Evolutionary conservation across 2,888 invertebrate species (phyloP), one percentile per base, ranked within the genome.

Genomic region (Phragmatobia fuliginosa): DNA sequence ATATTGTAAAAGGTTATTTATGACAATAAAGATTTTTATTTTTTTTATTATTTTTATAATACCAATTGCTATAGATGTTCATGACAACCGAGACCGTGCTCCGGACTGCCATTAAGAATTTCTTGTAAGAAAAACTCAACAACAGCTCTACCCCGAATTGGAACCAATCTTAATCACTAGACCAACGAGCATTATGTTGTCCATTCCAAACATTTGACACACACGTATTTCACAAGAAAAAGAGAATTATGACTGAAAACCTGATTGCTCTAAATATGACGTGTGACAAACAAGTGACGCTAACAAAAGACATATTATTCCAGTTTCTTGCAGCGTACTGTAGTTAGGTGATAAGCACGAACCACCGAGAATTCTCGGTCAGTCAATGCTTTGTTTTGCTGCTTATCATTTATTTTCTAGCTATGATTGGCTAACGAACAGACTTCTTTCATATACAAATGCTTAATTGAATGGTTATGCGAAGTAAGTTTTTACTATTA

Each of bases 281-380:
- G 28, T 45, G n/a, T n/a, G n/a, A n/a, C 14, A 63, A 63, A n/a
- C n/a, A 32, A 31, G 21, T 49, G 32, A 45, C n/a, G n/a, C 31
- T 45, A 49, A 7, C 2, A 63, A 45, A 32, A 63, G n/a, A 28
- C 28, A 25, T 18, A 16, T 65, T 62, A 18, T 36, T 36, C 63
- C 68, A 41, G 66, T 32, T 61, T 45, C 60, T 68, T 72, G 45
- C 67, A 66, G 61, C 62, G 33, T 62, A 32, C n/a, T 38, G 36
- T 62, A 38, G 52, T 68, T 31, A 68, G 61, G 69, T 70, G 76
- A 77, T 82, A 77, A 80, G 79, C 70, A 78, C 74, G 73, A 28
- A 63, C 62, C 31, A 28, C 28, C 72, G 68, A 78, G 76, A 78
- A 78, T 38, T 80, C 66, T 66, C 28, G 11, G 61, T 67, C 66